Conservation (phyloP, 30 jellyfish, hydroid and myxozoan genomes). For the Cassiopea andromeda region DNA sequence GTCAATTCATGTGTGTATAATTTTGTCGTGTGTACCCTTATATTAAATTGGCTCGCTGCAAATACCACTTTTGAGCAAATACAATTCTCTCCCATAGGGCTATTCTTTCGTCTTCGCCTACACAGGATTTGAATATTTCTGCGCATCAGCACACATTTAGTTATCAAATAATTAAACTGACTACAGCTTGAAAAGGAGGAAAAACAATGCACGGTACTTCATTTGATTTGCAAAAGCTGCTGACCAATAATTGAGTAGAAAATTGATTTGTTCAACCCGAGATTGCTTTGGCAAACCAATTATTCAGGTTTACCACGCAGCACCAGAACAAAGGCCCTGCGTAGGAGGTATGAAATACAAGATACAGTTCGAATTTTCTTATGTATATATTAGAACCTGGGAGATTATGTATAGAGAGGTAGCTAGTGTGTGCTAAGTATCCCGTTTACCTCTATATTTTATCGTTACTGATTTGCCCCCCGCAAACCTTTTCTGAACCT, state of each 20-base stretch:
- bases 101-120: conserved; percentile 47
- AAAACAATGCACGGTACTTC: neutral
- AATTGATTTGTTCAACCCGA: neutral
- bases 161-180: conserved; percentile 3
- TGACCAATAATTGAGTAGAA: neutral
- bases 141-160: conserved; percentile 1
- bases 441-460: neutral
- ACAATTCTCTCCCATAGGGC: conserved; percentile 46
- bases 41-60: neutral
- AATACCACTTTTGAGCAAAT: conserved; percentile 14
- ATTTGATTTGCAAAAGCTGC: neutral
- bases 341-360: neutral
- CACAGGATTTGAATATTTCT: conserved; percentile 16
- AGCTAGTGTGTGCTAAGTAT: neutral
- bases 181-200: neutral
- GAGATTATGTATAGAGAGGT: neutral
- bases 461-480: neutral
- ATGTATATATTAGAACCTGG: neutral
- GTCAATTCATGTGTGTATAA: conserved; percentile 3
- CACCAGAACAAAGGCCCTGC: neutral
- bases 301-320: neutral
- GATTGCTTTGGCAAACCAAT: neutral
- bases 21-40: neutral
- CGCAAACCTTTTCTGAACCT: neutral
- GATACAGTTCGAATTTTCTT: neutral